These are phyloP conservation scores for Gortyna flavago DNA, from an alignment of 2,888 invertebrate species.

Conservation along the genomic window DNA sequence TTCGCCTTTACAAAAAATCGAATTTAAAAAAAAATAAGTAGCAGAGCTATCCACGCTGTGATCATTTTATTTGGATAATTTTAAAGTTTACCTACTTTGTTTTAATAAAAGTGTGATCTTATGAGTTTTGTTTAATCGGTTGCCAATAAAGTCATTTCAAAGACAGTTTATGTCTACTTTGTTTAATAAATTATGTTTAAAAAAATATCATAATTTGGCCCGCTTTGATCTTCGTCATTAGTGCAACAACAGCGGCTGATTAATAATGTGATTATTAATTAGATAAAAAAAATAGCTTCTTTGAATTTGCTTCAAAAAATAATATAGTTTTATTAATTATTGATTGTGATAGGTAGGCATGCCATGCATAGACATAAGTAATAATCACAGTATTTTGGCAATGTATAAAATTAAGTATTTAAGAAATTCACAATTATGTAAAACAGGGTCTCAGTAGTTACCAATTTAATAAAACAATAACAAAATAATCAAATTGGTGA, in stretches of 20 bases:
- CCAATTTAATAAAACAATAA: background rate
- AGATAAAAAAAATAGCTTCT: background rate
- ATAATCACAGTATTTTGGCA: background rate
- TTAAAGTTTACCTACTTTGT: no score
- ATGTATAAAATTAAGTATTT: no score
- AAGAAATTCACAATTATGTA: background rate
- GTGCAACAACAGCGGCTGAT: background rate
- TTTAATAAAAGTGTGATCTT: no score
- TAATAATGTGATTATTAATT: constrained; percentile 4
- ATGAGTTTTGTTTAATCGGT: background rate
- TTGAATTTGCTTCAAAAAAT: background rate
- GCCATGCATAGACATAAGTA: no score
- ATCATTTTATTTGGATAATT: background rate
- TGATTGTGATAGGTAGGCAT: background rate
- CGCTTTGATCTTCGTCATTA: constrained; percentile 13
- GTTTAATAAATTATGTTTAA: no score
- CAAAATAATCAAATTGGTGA: background rate
- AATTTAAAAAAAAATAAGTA: no score
- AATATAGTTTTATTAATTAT: background rate
- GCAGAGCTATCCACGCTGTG: background rate
- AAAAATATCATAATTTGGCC: background rate
- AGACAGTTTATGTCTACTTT: no score
- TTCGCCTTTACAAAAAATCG: background rate
- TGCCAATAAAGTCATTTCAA: background rate
- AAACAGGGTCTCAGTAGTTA: background rate